Percentiles rank a stretch among this genome's conserved stretches.
Evolutionary conservation across 2,888 invertebrate species (phyloP).

Genomic region (Magallana nippona): DNA sequence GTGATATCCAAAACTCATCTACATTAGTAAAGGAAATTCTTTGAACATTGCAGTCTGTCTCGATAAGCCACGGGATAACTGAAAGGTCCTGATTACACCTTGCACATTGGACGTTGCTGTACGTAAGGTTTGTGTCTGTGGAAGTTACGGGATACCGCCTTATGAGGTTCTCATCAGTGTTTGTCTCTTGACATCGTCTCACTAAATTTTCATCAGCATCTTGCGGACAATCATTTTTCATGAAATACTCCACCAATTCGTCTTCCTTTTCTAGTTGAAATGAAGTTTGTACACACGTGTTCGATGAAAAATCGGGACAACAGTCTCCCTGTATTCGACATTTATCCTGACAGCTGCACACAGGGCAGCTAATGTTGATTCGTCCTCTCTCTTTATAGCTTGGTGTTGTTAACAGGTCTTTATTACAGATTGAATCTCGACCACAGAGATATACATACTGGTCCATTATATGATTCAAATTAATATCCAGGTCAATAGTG

Average conservation of each 20-base stretch:
- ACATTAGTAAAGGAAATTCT: not conserved
- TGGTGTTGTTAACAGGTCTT: not conserved
- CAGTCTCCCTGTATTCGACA: not conserved
- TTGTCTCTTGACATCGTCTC: not conserved
- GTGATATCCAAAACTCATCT: not conserved
- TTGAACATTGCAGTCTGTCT: not conserved
- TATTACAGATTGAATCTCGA: not conserved
- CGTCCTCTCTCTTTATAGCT: not conserved
- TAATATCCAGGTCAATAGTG: not conserved
- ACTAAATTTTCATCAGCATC: not conserved
- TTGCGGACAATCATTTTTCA: not conserved
- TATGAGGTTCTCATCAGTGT: not conserved
- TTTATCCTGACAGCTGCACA: not conserved
- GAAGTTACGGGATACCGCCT: not conserved
- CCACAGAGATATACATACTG: not conserved
- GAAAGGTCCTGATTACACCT: not conserved
- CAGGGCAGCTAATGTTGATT: not conserved
- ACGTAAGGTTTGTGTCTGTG: not conserved
- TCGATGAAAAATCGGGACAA: not conserved
- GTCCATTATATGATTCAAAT: not conserved
- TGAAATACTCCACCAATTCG: not conserved
- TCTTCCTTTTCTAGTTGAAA: not conserved
- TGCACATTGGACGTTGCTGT: not conserved
- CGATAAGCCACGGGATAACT: not conserved
- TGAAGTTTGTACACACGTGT: constrained; percentile 17